Percentiles rank a stretch among this genome's conserved stretches.
phyloP scores from a whole-genome alignment of 64 coral and sea anemone species.

The Montipora efflorescens region DNA sequence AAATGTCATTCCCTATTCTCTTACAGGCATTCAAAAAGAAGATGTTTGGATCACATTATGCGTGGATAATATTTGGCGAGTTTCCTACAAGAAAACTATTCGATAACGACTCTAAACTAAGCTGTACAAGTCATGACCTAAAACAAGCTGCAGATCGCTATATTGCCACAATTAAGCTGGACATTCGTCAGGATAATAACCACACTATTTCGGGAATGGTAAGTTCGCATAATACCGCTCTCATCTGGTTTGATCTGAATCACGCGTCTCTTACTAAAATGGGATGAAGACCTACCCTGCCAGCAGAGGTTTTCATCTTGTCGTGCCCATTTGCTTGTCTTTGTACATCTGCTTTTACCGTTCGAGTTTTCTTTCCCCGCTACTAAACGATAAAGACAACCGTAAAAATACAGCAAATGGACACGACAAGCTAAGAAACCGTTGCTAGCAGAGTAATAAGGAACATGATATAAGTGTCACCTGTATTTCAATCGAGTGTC shows the following conservation, averaged over 20 bases:
- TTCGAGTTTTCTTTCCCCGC: too few relatives aligned
- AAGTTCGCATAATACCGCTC: not conserved
- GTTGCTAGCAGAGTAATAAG: too few relatives aligned
- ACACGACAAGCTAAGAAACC: too few relatives aligned
- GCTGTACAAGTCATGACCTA: constrained; percentile 65
- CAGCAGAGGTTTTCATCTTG: too few relatives aligned
- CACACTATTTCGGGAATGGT: constrained; percentile 80
- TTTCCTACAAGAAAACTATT: constrained; percentile 30
- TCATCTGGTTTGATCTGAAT: not conserved
- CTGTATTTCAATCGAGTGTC: too few relatives aligned
- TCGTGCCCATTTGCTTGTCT: too few relatives aligned
- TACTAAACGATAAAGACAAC: too few relatives aligned
- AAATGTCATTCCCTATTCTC: not conserved
- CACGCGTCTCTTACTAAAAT: too few relatives aligned
- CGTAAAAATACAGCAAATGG: too few relatives aligned
- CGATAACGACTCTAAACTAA: not conserved
- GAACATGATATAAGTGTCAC: too few relatives aligned
- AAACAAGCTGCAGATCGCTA: constrained; percentile 55
- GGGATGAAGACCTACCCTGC: too few relatives aligned
- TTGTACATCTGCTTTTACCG: too few relatives aligned
- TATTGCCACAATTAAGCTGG: constrained; percentile 62
- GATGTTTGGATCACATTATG: constrained; percentile 87
- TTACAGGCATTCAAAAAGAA: constrained; percentile 84
- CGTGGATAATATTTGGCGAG: constrained; percentile 86
- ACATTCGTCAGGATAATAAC: constrained; percentile 67